A percentile compares a stretch with the other conserved stretches of the same genome.
These are phyloP conservation scores for Agonum fuliginosum DNA, from an alignment of 2,888 invertebrate species.

Conservation along the genomic window DNA sequence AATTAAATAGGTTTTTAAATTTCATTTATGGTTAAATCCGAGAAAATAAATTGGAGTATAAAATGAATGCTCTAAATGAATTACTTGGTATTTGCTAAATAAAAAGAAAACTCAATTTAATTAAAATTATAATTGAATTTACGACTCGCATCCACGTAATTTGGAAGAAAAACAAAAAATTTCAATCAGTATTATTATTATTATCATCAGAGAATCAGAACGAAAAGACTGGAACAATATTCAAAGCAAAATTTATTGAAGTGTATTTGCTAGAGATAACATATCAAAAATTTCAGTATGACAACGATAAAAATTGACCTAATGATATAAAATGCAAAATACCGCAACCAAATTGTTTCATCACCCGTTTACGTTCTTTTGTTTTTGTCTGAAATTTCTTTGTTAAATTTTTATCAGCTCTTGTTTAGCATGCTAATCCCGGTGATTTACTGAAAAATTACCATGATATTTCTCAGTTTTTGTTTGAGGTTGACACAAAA, in stretches of 20 bases:
- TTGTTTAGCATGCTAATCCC: slow-evolving; percentile 27
- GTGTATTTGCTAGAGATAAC: background rate
- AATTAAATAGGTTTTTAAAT: slow-evolving; percentile 4
- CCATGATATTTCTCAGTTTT: background rate
- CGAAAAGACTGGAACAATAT: background rate
- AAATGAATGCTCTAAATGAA: slow-evolving; percentile 31
- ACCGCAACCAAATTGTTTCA: slow-evolving; percentile 24
- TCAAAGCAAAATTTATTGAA: slow-evolving; percentile 8
- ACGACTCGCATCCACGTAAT: slow-evolving; percentile 10
- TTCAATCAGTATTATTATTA: background rate
- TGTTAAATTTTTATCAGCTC: slow-evolving; percentile 1
- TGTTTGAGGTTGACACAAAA: slow-evolving; percentile 27
- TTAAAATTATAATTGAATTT: slow-evolving; percentile 35
- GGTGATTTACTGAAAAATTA: slow-evolving; percentile 18
- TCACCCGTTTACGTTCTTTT: slow-evolving; percentile 20
- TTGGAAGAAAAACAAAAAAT: background rate
- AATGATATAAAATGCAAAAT: slow-evolving; percentile 1
- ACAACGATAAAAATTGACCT: slow-evolving; percentile 17
- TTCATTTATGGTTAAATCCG: slow-evolving; percentile 14
- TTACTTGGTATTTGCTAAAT: slow-evolving; percentile 29
- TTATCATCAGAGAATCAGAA: background rate
- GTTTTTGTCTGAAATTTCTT: slow-evolving; percentile 27
- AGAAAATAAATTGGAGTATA: slow-evolving; percentile 30
- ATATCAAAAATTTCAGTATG: background rate
- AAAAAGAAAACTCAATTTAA: slow-evolving; percentile 33